Base-by-base conservation (phyloP, 2,113 vertebrate genomes). In the Micronycteris hirsuta region DNA sequence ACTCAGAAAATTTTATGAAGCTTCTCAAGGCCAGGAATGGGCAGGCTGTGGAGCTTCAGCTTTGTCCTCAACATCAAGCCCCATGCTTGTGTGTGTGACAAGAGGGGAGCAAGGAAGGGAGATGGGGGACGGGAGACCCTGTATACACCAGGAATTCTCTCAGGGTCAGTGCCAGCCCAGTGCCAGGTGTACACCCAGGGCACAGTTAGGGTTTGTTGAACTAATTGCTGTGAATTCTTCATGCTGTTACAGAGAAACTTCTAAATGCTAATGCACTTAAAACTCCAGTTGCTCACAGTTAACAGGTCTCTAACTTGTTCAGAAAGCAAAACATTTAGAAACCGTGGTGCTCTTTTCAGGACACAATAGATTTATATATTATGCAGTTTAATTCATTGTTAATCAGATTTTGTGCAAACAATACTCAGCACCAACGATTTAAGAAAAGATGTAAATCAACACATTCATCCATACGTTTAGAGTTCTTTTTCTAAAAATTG, bases 321-420 rank as follows among this genome's bases (percentile, higher is more conserved):
- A 74, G 80, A 92, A 87, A 95, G 58, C 38, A 77, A 84, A 94
- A 33, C 12, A 47, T 82, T 85, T 83, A 94, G 90, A 89, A 93
- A 86, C 86, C 49, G 65, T 67, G 45, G 28, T 76, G 31, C 76
- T 90, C 61, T 81, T 84, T 93, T 65, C 26, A 76, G 45, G 52
- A 71, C 13, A 85, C 61, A 71, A 68, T 76, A 92, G 77, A 24
- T 56, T 81, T 93, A 47, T 54, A 84, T 77, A 47, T 71, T 52
- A 71, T 73, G 43, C 52, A 19, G 70, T 63, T 47, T 68, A 93
- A 94, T 67, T 74, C 61, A 20, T 36, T 80, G 84, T 81, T 87
- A 81, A 68, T 95, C 80, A 94, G 52, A 91, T 76, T 85, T 86
- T 85, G 58, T 71, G 61, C 80, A 94, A 97, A 95, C 45, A 91